Evolutionary conservation across 2,888 invertebrate species (phyloP).

Genomic region (Aphodius sticticus): DNA sequence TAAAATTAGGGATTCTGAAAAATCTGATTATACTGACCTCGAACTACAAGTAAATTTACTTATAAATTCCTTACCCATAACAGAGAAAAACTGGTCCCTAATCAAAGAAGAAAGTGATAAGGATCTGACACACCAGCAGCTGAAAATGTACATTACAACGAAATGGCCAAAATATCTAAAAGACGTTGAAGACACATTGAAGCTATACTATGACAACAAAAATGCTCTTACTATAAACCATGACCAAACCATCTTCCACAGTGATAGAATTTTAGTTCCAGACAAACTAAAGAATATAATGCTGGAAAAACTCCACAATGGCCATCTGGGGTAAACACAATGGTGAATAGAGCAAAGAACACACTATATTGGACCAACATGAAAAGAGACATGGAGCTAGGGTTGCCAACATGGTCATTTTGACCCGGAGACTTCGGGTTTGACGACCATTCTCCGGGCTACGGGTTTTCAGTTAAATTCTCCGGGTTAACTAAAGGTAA

Average conservation of each 20-base stretch:
- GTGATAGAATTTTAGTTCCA: conserved; percentile 13
- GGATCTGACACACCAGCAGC: neutral
- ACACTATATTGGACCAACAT: neutral
- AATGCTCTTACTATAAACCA: neutral
- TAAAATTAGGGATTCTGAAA: neutral
- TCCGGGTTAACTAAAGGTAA: no score
- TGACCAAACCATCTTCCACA: neutral
- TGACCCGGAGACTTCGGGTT: no score
- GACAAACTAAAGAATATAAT: neutral
- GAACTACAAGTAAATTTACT: conserved; percentile 19
- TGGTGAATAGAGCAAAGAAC: neutral
- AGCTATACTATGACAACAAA: conserved; percentile 10
- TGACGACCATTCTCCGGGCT: no score
- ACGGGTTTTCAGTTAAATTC: no score
- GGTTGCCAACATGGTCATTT: no score
- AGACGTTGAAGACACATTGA: neutral
- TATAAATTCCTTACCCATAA: neutral
- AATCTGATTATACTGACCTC: neutral
- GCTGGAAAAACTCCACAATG: neutral
- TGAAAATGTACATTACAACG: neutral
- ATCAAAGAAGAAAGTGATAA: conserved; percentile 9
- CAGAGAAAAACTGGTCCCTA: conserved; percentile 7
- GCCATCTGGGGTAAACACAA: neutral
- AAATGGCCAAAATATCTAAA: neutral
- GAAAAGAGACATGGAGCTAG: no score